Base-by-base conservation (phyloP, 2,113 vertebrate genomes). In the Paradoxurus hermaphroditus region DNA sequence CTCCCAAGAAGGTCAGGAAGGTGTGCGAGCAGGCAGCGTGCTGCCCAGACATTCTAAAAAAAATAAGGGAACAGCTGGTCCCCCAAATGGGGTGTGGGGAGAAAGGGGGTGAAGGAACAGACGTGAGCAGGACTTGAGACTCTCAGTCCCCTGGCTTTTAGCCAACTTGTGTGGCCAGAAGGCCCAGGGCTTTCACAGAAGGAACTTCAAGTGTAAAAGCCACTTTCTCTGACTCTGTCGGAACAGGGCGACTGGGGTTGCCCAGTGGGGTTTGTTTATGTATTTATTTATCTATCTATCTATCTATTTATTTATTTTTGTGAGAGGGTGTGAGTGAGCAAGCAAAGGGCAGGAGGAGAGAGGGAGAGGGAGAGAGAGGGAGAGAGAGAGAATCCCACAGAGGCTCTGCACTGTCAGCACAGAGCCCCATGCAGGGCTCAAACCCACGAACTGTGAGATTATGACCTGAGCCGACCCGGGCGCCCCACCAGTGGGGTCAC, bases 81-180 rank as follows among this genome's bases (percentile, higher is more conserved):
- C 18, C 90, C 12, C 27, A 0, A 16, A 10, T 1, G 5, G 21
- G 23, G 11, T 27, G 6, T 0, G 12, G 68, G 0, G 39, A 41
- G 36, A 27, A 27, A 12, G 39, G 10, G 11, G 23, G 21, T 2
- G 2, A 51, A n/a, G 53, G 16, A 77, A 41, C 1, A n/a, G 8
- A 67, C 6, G 2, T 2, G 23, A 4, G 21, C 1, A 3, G 53
- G 77, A 16, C 7, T 21, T 36, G 63, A 3, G 89, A 36, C 44
- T 72, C 73, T n/a, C n/a, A 21, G 86, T 12, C 15, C 25, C 11
- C 21, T 31, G 19, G 29, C 31, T 73, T 49, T 29, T 10, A 8
- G 34, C 41, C 56, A 44, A 10, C n/a, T 19, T 56, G 51, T 70
- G 25, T 77, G 65, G n/a, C 59, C 27, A 81, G 70, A 53, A 31